These are phyloP conservation scores for Hoplodrina blanda DNA, from an alignment of 2,888 invertebrate genomes.

Conservation along the genomic window DNA sequence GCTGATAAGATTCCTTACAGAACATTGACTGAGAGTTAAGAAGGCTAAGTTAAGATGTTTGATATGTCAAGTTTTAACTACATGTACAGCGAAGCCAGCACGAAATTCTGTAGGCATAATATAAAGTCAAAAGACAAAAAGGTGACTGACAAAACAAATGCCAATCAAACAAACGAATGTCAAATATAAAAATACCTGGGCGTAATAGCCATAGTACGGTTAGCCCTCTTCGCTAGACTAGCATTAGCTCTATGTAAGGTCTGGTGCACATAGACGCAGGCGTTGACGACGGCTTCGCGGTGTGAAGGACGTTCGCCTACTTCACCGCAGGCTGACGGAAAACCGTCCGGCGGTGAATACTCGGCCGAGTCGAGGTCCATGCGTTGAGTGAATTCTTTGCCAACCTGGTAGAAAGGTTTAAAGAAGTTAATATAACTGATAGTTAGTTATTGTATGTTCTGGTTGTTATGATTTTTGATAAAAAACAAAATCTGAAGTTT, in stretches of 20 bases:
- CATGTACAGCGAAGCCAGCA: no score
- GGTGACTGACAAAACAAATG: no score
- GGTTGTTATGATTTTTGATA: no score
- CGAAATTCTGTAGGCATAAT: background rate
- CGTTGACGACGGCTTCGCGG: constrained; percentile 99
- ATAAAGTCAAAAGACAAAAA: background rate
- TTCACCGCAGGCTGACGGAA: constrained; percentile 96
- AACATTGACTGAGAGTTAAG: no score
- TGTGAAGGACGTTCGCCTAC: constrained; percentile 95
- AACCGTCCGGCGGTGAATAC: constrained; percentile 97
- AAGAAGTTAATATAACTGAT: no score
- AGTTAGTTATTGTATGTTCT: no score
- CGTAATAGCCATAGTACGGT: constrained; percentile 99
- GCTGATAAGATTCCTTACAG: no score
- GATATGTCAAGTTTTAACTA: no score
- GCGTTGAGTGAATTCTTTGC: constrained; percentile 98
- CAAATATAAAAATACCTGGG: constrained; percentile 93
- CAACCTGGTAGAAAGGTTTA: constrained; percentile 90
- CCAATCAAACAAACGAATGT: no score
- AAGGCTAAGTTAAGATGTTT: no score
- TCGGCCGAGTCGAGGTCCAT: constrained; percentile 97
- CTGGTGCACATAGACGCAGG: constrained; percentile 99
- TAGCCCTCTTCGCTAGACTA: constrained; percentile 97
- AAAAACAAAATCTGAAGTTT: no score
- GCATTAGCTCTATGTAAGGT: constrained; percentile 98